Conservation (phyloP, 2,797 vertebrate genomes). For the Lacerta agilis region DNA sequence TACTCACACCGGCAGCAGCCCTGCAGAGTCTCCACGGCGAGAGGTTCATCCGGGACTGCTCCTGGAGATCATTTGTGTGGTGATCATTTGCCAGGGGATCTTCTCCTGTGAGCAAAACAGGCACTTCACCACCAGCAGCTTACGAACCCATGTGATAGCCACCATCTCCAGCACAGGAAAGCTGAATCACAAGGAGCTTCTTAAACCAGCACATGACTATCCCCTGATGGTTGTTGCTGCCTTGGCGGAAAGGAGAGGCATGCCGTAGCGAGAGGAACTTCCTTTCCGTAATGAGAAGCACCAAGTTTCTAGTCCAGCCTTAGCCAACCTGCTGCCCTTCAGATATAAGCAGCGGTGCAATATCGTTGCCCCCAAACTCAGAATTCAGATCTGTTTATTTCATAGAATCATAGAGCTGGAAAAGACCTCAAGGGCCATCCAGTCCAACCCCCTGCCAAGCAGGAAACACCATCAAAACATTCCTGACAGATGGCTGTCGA, state of each 20-base stretch:
- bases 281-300: background rate
- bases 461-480: too few relatives aligned
- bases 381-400: too few relatives aligned
- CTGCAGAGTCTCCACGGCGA: background rate
- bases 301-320: too few relatives aligned
- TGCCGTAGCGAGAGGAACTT: background rate
- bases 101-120: too few relatives aligned
- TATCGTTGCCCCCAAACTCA: too few relatives aligned
- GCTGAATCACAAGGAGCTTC: slow-evolving; percentile 3
- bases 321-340: too few relatives aligned
- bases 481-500: too few relatives aligned
- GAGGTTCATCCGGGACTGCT: background rate
- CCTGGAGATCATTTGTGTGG: background rate
- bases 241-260: background rate
- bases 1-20: rapidly evolving
- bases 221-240: background rate
- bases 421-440: too few relatives aligned
- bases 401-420: too few relatives aligned
- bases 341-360: too few relatives aligned
- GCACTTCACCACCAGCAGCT: rapidly evolving
- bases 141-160: background rate
- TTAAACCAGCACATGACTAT: slow-evolving; percentile 8
- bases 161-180: background rate
- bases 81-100: background rate
- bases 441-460: too few relatives aligned